Evolutionary conservation across 2,888 invertebrate genomes (phyloP).

Genomic region (Dugesia japonica): DNA sequence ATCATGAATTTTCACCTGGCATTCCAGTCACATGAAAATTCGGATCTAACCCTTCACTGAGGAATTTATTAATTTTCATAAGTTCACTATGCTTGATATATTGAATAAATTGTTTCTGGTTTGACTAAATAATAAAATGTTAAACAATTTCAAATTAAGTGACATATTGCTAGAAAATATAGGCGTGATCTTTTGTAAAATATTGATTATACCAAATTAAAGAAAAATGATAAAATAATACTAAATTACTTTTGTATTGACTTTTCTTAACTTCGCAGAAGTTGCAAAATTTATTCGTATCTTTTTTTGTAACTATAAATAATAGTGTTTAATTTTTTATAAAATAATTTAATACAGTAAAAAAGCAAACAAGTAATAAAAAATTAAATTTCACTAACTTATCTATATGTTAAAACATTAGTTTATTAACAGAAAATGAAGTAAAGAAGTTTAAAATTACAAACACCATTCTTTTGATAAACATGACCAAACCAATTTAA

Average conservation of each 20-base stretch:
- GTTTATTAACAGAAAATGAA: too few relatives aligned
- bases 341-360: too few relatives aligned
- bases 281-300: background rate
- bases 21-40: background rate
- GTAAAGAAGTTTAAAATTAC: too few relatives aligned
- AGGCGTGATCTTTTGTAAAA: background rate
- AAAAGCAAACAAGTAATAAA: too few relatives aligned
- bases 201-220: too few relatives aligned
- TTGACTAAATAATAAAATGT: background rate
- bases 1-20: background rate
- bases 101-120: background rate
- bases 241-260: background rate
- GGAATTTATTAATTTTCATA: conserved; percentile 8
- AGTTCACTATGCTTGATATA: background rate
- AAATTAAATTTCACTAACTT: too few relatives aligned
- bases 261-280: background rate
- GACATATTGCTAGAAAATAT: background rate
- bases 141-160: background rate
- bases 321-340: too few relatives aligned
- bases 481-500: too few relatives aligned
- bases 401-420: too few relatives aligned
- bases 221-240: background rate
- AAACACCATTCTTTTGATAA: too few relatives aligned
- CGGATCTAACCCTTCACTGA: background rate
- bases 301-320: background rate